Conservation (phyloP, 1,140 invertebrate species). For the Agrypnia vestita region DNA sequence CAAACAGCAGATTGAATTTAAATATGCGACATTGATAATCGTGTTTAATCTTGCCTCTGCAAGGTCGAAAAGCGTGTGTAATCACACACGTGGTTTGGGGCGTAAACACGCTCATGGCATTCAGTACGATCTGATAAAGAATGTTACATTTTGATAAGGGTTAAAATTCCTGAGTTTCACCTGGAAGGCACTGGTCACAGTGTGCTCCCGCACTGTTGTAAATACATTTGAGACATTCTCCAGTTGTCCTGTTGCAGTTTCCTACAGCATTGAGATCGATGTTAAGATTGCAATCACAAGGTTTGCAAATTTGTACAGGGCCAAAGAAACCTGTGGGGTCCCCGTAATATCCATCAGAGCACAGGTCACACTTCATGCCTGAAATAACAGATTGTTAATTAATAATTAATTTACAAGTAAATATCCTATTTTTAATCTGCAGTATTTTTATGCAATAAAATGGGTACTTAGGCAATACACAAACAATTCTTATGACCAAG, state of each 20-base stretch:
- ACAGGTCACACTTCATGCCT: conserved; percentile 93
- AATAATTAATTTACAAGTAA: too few relatives aligned
- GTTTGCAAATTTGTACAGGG: conserved; percentile 80
- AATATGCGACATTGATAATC: too few relatives aligned
- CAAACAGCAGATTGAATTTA: too few relatives aligned
- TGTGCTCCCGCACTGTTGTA: conserved; percentile 93
- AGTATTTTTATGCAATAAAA: too few relatives aligned
- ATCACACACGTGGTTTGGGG: too few relatives aligned
- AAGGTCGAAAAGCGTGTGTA: too few relatives aligned
- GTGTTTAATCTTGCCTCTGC: too few relatives aligned
- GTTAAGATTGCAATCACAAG: conserved; percentile 96
- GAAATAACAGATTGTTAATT: conserved; percentile 45
- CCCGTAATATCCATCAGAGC: conserved; percentile 95
- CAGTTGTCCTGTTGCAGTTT: conserved; percentile 93
- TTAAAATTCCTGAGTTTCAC: conserved; percentile 67
- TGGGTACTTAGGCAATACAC: too few relatives aligned
- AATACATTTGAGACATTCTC: conserved; percentile 97
- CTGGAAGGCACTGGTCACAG: conserved; percentile 93
- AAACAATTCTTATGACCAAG: too few relatives aligned
- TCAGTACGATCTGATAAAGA: too few relatives aligned
- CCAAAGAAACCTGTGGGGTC: conserved; percentile 85
- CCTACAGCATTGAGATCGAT: conserved; percentile 95
- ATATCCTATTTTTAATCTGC: too few relatives aligned
- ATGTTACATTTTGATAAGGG: background rate
- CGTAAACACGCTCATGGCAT: too few relatives aligned